Evolutionary conservation across 2,888 invertebrate genomes (phyloP).

Genomic region (Xanthorhoe spadicearia): DNA sequence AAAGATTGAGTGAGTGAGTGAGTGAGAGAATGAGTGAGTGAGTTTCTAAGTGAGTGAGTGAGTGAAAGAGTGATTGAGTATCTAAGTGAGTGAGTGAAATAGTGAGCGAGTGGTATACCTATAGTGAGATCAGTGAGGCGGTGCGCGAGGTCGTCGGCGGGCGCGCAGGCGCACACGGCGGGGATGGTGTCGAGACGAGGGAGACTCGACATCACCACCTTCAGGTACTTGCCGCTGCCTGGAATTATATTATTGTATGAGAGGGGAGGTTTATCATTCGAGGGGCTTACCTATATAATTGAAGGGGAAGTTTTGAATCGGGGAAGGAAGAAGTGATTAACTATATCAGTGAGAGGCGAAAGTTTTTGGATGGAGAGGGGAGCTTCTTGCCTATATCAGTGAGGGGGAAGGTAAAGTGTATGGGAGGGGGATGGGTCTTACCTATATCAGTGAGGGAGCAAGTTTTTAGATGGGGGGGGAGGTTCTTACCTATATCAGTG

Average conservation of each 20-base stretch:
- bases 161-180: slow-evolving; percentile 77
- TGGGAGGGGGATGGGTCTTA: slow-evolving; percentile 62
- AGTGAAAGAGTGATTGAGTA: neutral
- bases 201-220: slow-evolving; percentile 86
- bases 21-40: too few relatives aligned
- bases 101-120: slow-evolving; percentile 37
- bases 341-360: slow-evolving; percentile 89
- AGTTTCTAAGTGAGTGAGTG: too few relatives aligned
- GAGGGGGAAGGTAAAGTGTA: too few relatives aligned
- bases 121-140: slow-evolving; percentile 79
- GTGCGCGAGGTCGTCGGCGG: slow-evolving; percentile 64
- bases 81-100: neutral
- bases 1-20: too few relatives aligned
- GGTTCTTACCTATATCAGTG: slow-evolving; percentile 86
- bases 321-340: slow-evolving; percentile 87
- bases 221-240: slow-evolving; percentile 75
- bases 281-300: slow-evolving; percentile 86
- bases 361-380: slow-evolving; percentile 87
- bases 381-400: too few relatives aligned
- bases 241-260: neutral
- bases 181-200: slow-evolving; percentile 91
- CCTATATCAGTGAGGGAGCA: too few relatives aligned
- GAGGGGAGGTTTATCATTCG: neutral
- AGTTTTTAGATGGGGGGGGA: neutral
- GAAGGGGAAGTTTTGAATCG: slow-evolving; percentile 89